Evolutionary conservation across 2,888 invertebrate genomes (phyloP).

Genomic region (Euproctis similis): DNA sequence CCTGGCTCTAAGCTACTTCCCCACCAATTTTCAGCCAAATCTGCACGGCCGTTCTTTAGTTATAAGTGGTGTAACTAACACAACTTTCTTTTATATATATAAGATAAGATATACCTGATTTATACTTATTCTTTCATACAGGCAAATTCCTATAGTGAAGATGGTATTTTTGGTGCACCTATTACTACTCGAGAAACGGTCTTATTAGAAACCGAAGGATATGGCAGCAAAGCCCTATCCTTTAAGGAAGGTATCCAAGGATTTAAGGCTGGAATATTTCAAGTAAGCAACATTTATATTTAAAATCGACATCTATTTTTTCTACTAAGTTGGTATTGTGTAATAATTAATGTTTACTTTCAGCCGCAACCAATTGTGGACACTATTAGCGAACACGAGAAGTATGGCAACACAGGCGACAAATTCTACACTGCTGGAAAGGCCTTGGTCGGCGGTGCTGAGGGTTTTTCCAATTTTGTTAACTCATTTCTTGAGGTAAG

Average conservation of each 20-base stretch:
- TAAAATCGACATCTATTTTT: no score
- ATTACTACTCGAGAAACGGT: slow-evolving; percentile 46
- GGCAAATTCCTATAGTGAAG: slow-evolving; percentile 10
- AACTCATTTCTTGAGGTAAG: slow-evolving; percentile 79
- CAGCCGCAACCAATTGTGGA: slow-evolving; percentile 84
- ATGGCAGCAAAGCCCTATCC: slow-evolving; percentile 53
- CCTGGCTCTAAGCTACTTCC: no score
- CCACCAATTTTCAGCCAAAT: no score
- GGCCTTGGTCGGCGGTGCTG: slow-evolving; percentile 80
- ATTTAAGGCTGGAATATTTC: slow-evolving; percentile 54
- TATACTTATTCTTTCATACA: slow-evolving; percentile 1
- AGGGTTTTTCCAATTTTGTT: slow-evolving; percentile 79
- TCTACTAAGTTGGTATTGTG: no score
- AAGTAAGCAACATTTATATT: no score
- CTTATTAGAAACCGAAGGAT: slow-evolving; percentile 52
- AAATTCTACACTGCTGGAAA: slow-evolving; percentile 79
- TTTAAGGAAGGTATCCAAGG: slow-evolving; percentile 57
- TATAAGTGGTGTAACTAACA: no score
- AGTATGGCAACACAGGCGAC: slow-evolving; percentile 86
- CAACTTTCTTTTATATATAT: no score
- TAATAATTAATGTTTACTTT: no score
- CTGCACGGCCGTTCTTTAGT: no score
- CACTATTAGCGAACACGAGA: slow-evolving; percentile 83
- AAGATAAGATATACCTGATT: not conserved
- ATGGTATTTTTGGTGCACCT: slow-evolving; percentile 40